Percentiles rank a stretch among this genome's conserved stretches.
Conservation (phyloP, 2,113 vertebrate genomes). For the Trichechus manatus region DNA sequence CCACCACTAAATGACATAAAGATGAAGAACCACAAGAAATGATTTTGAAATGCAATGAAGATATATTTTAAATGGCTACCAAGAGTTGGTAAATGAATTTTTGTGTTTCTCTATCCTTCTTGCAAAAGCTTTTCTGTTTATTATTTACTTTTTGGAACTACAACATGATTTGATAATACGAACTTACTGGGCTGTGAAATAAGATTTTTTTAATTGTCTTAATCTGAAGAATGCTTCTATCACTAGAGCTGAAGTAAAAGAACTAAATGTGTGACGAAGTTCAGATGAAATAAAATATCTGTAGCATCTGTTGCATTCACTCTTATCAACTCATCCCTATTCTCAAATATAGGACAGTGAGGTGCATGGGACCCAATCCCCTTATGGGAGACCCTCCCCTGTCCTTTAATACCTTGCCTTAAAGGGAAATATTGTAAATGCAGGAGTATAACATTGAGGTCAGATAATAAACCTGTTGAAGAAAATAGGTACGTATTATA, state of each 20-base stretch:
- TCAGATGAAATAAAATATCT: neutral
- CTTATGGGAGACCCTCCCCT: neutral
- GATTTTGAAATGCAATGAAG: neutral
- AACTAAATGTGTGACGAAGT: neutral
- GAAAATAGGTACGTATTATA: neutral
- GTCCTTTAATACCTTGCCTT: neutral
- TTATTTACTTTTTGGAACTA: slow-evolving; percentile 41
- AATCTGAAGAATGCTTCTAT: slow-evolving; percentile 26
- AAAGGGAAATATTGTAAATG: slow-evolving; percentile 4
- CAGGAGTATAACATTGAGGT: neutral
- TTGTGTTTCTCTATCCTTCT: slow-evolving; percentile 1
- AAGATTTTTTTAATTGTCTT: slow-evolving; percentile 47
- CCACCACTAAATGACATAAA: neutral
- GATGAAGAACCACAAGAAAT: slow-evolving; percentile 5
- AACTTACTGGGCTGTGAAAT: neutral
- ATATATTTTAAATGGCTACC: neutral
- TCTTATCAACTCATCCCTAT: neutral
- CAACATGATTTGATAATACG: slow-evolving; percentile 1
- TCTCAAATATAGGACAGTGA: neutral
- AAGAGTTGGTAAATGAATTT: slow-evolving; percentile 18
- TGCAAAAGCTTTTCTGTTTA: slow-evolving; percentile 27
- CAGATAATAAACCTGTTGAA: neutral
- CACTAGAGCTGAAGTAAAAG: neutral
- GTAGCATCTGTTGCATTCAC: neutral
- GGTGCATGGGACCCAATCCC: neutral